phyloP scores from a whole-genome alignment of 1,140 invertebrate species.

The Dendrolimus punctatus region DNA sequence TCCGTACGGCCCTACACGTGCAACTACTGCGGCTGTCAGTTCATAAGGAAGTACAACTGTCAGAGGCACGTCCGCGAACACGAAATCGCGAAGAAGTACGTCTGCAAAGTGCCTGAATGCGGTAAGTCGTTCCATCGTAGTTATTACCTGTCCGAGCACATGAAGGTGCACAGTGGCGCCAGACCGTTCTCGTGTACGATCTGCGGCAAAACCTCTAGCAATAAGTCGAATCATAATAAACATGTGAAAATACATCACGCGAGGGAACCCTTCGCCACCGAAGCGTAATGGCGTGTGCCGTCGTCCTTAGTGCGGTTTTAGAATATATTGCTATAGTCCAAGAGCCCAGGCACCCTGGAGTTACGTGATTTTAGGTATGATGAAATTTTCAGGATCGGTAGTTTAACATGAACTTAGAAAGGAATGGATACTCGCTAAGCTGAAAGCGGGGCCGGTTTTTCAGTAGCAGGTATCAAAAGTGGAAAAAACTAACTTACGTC shows the following conservation, averaged over 20 bases:
- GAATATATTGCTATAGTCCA: too few species aligned
- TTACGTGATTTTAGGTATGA: too few species aligned
- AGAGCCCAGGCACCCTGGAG: too few species aligned
- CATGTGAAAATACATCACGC: constrained; percentile 91
- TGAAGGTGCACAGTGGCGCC: constrained; percentile 87
- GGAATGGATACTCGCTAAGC: too few species aligned
- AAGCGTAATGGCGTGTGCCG: constrained; percentile 73
- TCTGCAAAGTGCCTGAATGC: constrained; percentile 85
- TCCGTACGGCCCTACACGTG: constrained; percentile 89
- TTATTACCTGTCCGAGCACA: constrained; percentile 90
- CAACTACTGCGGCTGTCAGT: constrained; percentile 94
- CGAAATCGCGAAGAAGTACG: constrained; percentile 89
- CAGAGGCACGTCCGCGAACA: constrained; percentile 93
- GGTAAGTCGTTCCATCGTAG: constrained; percentile 89
- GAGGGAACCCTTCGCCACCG: constrained; percentile 86
- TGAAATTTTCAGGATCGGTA: too few species aligned
- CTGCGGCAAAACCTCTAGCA: constrained; percentile 88
- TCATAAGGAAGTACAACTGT: constrained; percentile 94
- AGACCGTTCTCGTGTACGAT: constrained; percentile 88
- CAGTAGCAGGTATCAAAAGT: too few species aligned
- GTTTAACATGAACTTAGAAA: too few species aligned
- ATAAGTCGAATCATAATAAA: constrained; percentile 92
- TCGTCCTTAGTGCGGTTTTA: not conserved
- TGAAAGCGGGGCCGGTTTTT: too few species aligned
- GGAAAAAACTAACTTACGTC: too few species aligned